Percentiles rank a stretch among this genome's conserved stretches.
These are phyloP conservation scores for Blennius ocellaris DNA, from an alignment of 2,113 vertebrate species.

Conservation along the genomic window DNA sequence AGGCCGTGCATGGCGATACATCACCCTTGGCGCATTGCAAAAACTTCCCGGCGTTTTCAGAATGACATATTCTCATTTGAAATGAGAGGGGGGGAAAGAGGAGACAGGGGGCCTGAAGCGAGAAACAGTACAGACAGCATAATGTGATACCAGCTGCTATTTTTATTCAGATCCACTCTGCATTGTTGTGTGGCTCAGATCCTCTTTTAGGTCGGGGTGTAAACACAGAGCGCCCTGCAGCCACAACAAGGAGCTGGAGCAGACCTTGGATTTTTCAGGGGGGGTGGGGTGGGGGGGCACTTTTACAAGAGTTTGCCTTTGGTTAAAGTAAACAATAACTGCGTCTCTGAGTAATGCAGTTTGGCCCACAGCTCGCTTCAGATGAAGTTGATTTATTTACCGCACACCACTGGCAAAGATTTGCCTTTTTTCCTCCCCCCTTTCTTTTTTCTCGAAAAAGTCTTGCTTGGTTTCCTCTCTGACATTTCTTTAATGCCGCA, in stretches of 20 bases:
- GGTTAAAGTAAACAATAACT: constrained; percentile 73
- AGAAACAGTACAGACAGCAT: constrained; percentile 63
- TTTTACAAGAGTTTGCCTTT: constrained; percentile 40
- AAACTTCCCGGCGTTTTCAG: constrained; percentile 40
- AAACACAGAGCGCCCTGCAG: constrained; percentile 56
- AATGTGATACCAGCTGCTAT: constrained; percentile 71
- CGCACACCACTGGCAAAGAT: constrained; percentile 41
- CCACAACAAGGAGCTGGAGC: constrained; percentile 52
- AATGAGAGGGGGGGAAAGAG: neutral
- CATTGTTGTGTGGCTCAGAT: constrained; percentile 53
- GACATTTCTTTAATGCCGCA: constrained; percentile 50
- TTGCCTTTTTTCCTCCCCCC: constrained; percentile 20
- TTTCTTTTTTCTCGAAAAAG: constrained; percentile 32
- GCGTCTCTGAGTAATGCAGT: constrained; percentile 58
- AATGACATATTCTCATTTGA: constrained; percentile 26
- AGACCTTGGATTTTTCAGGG: constrained; percentile 30
- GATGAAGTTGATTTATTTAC: constrained; percentile 65
- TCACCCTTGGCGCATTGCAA: constrained; percentile 37
- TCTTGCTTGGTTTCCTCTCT: constrained; percentile 54
- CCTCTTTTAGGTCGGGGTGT: constrained; percentile 50
- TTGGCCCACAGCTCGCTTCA: constrained; percentile 49
- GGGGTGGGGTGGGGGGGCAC: constrained; percentile 32
- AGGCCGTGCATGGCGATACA: constrained; percentile 25
- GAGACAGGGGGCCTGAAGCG: constrained; percentile 37
- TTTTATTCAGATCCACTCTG: constrained; percentile 58